phyloP scores from a whole-genome alignment of 2,797 vertebrate genomes.

The Phoeniculus purpureus region DNA sequence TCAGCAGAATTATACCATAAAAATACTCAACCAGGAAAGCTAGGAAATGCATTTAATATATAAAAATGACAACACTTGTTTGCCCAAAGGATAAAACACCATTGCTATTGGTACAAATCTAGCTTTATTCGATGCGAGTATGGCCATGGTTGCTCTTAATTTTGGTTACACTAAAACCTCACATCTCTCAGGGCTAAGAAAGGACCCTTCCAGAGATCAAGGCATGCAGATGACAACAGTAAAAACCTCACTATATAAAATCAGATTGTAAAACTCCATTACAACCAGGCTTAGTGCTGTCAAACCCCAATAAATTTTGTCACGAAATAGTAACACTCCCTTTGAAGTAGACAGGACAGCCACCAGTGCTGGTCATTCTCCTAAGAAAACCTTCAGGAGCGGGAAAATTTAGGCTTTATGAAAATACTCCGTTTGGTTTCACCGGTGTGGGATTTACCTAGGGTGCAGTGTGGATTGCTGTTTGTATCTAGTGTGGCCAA shows the following conservation, averaged over 20 bases:
- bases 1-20: background rate
- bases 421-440: background rate
- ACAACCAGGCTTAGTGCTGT: background rate
- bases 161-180: background rate
- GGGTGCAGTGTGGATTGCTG: background rate
- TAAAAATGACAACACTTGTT: background rate
- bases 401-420: background rate
- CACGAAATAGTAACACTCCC: fast-evolving
- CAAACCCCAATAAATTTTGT: background rate
- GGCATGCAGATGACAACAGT: background rate
- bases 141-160: background rate
- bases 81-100: background rate
- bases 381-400: background rate
- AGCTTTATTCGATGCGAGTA: background rate
- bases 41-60: background rate
- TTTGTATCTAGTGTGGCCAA: background rate
- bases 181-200: background rate
- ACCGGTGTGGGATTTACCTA: background rate
- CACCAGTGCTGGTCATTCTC: background rate
- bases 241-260: background rate
- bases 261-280: background rate
- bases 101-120: background rate
- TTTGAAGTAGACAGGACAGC: background rate
- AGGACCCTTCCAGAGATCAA: background rate
- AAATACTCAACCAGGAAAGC: background rate